Evolutionary conservation across 1,140 invertebrate genomes (phyloP), one percentile per base, ranked within the genome.

Genomic region (Chelonus insularis): DNA sequence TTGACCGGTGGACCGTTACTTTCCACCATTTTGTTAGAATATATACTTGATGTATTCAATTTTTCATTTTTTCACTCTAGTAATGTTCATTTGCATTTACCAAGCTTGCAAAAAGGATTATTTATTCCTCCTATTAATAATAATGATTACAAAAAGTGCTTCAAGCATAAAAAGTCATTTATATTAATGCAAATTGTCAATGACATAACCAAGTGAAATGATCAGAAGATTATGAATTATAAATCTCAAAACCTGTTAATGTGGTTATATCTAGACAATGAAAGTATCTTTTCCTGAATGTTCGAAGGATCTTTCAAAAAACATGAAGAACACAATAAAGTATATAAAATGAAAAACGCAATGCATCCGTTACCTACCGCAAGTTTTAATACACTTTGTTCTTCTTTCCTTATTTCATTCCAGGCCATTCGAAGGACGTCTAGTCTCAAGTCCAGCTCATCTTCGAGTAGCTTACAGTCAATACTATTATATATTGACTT

Each of bases 1-100:
- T 77, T 76, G 72, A 75, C 73, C 74, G 68, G 65, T 74, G 68
- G 68, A 77, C 74, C 74, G 75, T 76, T 76, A 77, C 68, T 68
- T 66, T 63, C 47, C 68, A 64, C 52, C 39, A 45, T 65, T 58
- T 41, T 37, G 21, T 20, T 21, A 50, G 36, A 34, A 20, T 14
- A 11, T 7, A 25, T 48, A 6, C 23, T 23, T 0, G 18, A 23
- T 23, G 21, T 48, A 11, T 12, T n/a, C 8, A 23, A 16, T 45
- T 4, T 8, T 45, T 23, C 6, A n/a, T 23, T 9, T 23, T 48
- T n/a, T 23, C 12, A 8, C 41, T 21, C n/a, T n/a, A n/a, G n/a
- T n/a, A n/a, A n/a, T n/a, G n/a, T n/a, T n/a, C n/a, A n/a, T n/a
- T n/a, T n/a, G n/a, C n/a, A n/a, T n/a, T n/a, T n/a, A n/a, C n/a